These are phyloP conservation scores for Hippoglossus stenolepis DNA, from an alignment of 2,113 vertebrate genomes.

Conservation along the genomic window DNA sequence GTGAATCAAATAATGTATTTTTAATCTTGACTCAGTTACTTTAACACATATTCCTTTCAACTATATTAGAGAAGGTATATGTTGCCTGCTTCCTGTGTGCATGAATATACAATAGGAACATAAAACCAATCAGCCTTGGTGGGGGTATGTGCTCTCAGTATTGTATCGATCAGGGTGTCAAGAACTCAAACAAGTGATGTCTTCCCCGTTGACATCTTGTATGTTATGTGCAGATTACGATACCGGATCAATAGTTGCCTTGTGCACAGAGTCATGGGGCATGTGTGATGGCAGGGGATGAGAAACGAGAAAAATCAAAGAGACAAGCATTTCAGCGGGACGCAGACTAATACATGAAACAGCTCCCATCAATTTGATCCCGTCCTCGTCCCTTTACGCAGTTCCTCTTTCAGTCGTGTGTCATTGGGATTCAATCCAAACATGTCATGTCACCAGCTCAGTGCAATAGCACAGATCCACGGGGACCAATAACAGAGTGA, in stretches of 20 bases:
- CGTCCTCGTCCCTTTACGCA: constrained; percentile 28
- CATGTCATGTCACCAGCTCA: constrained; percentile 24
- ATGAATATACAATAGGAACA: no score
- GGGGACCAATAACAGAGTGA: constrained; percentile 56
- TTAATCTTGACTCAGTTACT: no score
- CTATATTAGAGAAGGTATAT: no score
- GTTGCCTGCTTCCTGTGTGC: no score
- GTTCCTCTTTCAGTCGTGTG: constrained; percentile 34
- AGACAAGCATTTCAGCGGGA: neutral
- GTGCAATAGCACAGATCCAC: constrained; percentile 23
- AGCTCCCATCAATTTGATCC: constrained; percentile 7
- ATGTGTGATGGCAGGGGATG: neutral
- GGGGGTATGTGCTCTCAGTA: no score
- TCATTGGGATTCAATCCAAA: constrained; percentile 47
- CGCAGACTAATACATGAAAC: neutral
- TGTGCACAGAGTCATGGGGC: neutral
- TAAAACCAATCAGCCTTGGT: no score
- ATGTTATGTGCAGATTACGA: neutral
- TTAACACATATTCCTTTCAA: no score
- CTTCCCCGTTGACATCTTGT: neutral
- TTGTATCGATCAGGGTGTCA: neutral
- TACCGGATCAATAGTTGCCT: neutral
- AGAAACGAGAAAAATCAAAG: neutral
- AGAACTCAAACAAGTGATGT: neutral
- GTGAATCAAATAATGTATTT: no score